Evolutionary conservation across 2,797 vertebrate genomes (phyloP).

Genomic region (Anguilla anguilla): DNA sequence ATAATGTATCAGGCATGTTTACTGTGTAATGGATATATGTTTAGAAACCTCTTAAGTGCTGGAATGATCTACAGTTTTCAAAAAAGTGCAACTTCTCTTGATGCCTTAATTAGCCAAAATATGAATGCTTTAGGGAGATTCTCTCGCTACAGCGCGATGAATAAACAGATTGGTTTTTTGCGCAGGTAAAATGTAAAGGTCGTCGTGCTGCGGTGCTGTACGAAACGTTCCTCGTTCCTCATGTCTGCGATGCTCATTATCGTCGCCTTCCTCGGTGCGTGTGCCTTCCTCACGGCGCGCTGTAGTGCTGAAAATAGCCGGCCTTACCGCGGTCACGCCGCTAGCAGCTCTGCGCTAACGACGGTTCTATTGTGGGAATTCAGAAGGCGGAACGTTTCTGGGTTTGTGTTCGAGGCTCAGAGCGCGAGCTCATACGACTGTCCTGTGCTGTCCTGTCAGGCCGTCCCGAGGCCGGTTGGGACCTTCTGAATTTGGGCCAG

Average conservation of each 20-base stretch:
- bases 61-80: not conserved
- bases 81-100: not conserved
- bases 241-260: not conserved
- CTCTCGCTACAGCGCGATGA: not conserved
- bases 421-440: constrained; percentile 12
- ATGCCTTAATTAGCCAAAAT: not conserved
- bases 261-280: not conserved
- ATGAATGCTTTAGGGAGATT: too few relatives aligned
- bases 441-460: constrained; percentile 33
- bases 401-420: constrained; percentile 44
- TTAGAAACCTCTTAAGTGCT: not conserved
- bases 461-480: constrained; percentile 42
- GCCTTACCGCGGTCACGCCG: not conserved
- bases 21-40: not conserved
- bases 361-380: not conserved
- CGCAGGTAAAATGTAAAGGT: not conserved
- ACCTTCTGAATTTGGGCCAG: constrained; percentile 45
- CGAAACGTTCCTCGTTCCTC: not conserved
- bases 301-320: not conserved
- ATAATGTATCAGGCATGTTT: not conserved
- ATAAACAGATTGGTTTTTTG: not conserved
- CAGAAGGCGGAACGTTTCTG: constrained; percentile 13
- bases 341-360: not conserved
- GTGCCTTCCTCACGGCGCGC: not conserved
- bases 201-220: not conserved